Evolutionary conservation across 2,888 invertebrate genomes (phyloP).

Genomic region (Colostygia pectinataria): DNA sequence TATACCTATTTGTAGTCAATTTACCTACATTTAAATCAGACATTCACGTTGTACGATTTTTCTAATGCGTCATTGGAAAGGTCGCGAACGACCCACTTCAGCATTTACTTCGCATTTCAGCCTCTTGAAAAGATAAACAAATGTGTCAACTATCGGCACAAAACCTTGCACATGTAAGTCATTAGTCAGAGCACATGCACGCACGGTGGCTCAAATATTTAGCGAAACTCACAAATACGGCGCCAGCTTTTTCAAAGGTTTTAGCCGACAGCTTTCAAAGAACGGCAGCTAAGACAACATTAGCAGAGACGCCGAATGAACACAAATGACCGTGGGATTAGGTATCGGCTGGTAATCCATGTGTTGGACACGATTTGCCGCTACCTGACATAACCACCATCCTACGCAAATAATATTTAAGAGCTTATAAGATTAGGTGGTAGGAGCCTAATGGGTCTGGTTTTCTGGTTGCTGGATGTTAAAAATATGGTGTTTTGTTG

Average conservation of each 20-base stretch:
- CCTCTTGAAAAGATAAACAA: slow-evolving; percentile 38
- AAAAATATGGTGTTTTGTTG: too few relatives aligned
- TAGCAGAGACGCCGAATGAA: slow-evolving; percentile 69
- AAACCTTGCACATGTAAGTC: slow-evolving; percentile 73
- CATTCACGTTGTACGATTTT: slow-evolving; percentile 10
- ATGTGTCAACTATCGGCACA: slow-evolving; percentile 49
- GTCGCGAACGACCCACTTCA: slow-evolving; percentile 30
- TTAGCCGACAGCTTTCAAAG: slow-evolving; percentile 48
- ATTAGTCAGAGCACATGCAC: slow-evolving; percentile 66
- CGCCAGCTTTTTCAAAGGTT: slow-evolving; percentile 58
- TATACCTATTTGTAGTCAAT: too few relatives aligned
- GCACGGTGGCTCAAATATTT: slow-evolving; percentile 70
- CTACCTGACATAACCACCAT: slow-evolving; percentile 22
- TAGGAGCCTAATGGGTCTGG: slow-evolving; percentile 1
- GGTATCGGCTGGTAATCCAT: slow-evolving; percentile 45
- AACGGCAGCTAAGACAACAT: slow-evolving; percentile 76
- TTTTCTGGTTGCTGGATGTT: too few relatives aligned
- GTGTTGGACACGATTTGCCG: slow-evolving; percentile 33
- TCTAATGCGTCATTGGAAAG: slow-evolving; percentile 23
- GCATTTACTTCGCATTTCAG: slow-evolving; percentile 27
- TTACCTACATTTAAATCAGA: slow-evolving; percentile 1
- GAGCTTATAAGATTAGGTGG: not conserved
- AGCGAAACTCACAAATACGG: slow-evolving; percentile 73
- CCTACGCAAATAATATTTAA: slow-evolving; percentile 12
- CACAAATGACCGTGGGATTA: slow-evolving; percentile 80